Percentiles rank a stretch among this genome's conserved stretches.
Evolutionary conservation across 2,113 vertebrate genomes (phyloP).

Genomic region (Indri indri): DNA sequence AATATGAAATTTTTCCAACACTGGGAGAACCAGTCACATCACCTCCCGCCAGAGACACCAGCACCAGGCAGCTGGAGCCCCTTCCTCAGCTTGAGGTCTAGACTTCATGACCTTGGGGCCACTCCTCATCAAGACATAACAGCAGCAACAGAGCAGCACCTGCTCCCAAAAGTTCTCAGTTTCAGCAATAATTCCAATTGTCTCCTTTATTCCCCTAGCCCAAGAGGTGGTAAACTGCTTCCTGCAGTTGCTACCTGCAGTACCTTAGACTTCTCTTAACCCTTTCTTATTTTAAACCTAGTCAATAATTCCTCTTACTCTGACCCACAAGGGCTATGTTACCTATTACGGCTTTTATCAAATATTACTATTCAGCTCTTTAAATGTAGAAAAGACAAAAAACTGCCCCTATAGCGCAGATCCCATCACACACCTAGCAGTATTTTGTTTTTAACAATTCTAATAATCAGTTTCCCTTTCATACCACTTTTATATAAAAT

Average conservation of each 20-base stretch:
- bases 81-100: neutral
- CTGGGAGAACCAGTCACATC: neutral
- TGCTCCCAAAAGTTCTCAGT: neutral
- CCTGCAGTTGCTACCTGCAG: neutral
- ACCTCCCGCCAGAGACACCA: neutral
- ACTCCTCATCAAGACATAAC: neutral
- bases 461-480: neutral
- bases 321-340: neutral
- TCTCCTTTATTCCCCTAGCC: neutral
- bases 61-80: neutral
- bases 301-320: neutral
- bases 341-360: neutral
- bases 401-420: neutral
- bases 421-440: neutral
- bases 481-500: slow-evolving; percentile 6
- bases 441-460: slow-evolving; percentile 10
- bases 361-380: neutral
- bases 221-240: neutral
- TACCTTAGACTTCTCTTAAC: neutral
- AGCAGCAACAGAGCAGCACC: neutral
- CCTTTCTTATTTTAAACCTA: neutral
- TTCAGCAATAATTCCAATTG: neutral
- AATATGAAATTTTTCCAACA: neutral
- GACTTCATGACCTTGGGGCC: too few species aligned
- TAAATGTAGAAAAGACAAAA: neutral